These are phyloP conservation scores for Pseudois nayaur DNA, from an alignment of 2,113 vertebrate species.

Conservation along the genomic window DNA sequence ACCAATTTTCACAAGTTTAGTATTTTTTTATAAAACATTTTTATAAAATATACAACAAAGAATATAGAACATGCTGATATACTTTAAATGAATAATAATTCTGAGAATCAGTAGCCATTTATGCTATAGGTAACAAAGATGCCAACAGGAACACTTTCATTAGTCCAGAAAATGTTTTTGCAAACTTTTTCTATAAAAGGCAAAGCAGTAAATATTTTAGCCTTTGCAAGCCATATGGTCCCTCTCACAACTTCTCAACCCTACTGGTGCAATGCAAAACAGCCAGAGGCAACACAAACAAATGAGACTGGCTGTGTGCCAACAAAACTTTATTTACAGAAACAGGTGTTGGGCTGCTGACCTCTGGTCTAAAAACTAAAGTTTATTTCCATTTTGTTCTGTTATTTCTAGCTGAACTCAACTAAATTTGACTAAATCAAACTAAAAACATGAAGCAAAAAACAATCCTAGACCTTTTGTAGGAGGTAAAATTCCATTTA, in stretches of 20 bases:
- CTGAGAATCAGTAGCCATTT: neutral
- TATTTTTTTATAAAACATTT: neutral
- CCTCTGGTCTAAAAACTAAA: neutral
- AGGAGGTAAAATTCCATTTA: slow-evolving; percentile 14
- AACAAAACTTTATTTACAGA: neutral
- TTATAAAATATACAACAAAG: neutral
- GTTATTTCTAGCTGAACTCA: neutral
- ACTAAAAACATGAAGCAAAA: neutral
- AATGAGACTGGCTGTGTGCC: neutral
- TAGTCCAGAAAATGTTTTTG: neutral
- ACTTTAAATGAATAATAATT: slow-evolving; percentile 5
- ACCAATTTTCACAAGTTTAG: slow-evolving; percentile 7
- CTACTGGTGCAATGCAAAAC: neutral
- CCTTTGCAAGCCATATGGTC: neutral
- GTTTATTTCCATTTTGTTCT: neutral
- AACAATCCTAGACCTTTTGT: neutral
- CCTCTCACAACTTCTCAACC: neutral
- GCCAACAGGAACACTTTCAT: neutral
- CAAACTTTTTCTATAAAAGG: neutral
- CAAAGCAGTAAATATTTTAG: neutral
- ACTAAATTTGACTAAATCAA: neutral
- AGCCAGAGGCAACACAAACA: neutral
- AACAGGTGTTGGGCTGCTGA: neutral
- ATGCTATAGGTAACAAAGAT: neutral
- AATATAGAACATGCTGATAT: neutral